Evolutionary conservation across 2,888 invertebrate genomes (phyloP).

Genomic region (Hypolimnas misippus): DNA sequence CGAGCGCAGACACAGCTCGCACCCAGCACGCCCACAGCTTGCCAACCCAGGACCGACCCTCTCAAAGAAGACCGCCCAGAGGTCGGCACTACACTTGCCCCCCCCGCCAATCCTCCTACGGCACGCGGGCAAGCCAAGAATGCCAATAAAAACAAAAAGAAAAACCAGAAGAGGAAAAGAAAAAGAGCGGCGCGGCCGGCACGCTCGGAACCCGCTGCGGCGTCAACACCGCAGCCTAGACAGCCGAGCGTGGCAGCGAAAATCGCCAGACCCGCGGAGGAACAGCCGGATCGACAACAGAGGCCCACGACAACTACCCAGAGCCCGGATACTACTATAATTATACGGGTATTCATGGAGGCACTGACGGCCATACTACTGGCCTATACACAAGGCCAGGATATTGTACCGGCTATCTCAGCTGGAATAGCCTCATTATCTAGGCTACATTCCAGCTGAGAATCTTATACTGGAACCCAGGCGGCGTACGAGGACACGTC

Average conservation of each 20-base stretch:
- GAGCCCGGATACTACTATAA: neutral
- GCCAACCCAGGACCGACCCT: too few species aligned
- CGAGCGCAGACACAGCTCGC: too few species aligned
- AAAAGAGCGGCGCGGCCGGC: neutral
- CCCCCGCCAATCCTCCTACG: too few species aligned
- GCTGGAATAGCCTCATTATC: constrained; percentile 5
- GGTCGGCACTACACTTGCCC: too few species aligned
- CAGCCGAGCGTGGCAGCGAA: neutral
- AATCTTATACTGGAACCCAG: neutral
- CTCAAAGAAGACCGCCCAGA: too few species aligned
- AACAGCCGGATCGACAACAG: too few species aligned
- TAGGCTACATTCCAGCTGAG: constrained; percentile 2
- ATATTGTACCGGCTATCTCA: constrained; percentile 3
- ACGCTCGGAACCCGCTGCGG: neutral
- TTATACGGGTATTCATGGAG: neutral
- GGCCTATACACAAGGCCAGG: neutral
- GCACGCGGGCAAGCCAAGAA: too few species aligned
- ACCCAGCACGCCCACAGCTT: too few species aligned
- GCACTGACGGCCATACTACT: neutral
- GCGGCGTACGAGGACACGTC: constrained; percentile 4
- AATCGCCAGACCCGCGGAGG: too few species aligned
- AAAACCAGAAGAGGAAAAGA: neutral
- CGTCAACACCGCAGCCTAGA: neutral
- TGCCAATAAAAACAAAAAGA: neutral
- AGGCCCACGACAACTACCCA: neutral